Conservation (phyloP, 2,113 vertebrate genomes). For the Corythoichthys haematopterus region DNA sequence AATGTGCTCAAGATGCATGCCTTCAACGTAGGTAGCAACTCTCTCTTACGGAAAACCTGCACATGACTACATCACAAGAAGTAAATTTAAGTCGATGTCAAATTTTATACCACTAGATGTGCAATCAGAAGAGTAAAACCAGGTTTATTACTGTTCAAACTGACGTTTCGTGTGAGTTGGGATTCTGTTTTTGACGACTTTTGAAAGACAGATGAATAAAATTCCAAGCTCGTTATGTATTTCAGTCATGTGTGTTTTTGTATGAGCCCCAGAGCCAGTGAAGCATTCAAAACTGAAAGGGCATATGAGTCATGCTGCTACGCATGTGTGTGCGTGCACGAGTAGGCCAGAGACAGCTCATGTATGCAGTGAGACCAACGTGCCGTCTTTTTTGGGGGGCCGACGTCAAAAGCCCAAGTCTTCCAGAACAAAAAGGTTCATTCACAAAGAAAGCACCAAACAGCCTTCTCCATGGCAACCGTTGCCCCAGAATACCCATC, state of each 20-base stretch:
- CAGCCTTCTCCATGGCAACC: constrained; percentile 56
- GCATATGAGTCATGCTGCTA: constrained; percentile 60
- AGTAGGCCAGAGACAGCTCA: constrained; percentile 25
- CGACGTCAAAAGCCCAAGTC: constrained; percentile 69
- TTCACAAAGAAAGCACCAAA: constrained; percentile 69
- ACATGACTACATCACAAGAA: too few relatives aligned
- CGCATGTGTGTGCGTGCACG: constrained; percentile 40
- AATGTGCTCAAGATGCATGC: too few relatives aligned
- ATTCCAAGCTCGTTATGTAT: constrained; percentile 47
- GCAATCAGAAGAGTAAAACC: neutral
- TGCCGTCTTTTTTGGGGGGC: constrained; percentile 43
- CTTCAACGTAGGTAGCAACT: too few relatives aligned
- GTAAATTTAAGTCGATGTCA: too few relatives aligned
- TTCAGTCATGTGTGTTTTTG: constrained; percentile 47
- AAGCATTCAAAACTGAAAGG: constrained; percentile 47
- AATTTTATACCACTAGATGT: too few relatives aligned
- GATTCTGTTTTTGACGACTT: neutral
- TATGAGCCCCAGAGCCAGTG: constrained; percentile 42
- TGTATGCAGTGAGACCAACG: constrained; percentile 31
- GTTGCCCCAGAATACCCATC: constrained; percentile 22
- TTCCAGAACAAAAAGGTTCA: constrained; percentile 71
- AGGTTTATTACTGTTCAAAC: neutral
- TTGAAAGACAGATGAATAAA: constrained; percentile 38
- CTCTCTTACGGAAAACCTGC: too few relatives aligned
- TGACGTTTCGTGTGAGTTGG: neutral